Evolutionary conservation across 2,113 vertebrate species (phyloP).

Genomic region (Psittacara wagleri): DNA sequence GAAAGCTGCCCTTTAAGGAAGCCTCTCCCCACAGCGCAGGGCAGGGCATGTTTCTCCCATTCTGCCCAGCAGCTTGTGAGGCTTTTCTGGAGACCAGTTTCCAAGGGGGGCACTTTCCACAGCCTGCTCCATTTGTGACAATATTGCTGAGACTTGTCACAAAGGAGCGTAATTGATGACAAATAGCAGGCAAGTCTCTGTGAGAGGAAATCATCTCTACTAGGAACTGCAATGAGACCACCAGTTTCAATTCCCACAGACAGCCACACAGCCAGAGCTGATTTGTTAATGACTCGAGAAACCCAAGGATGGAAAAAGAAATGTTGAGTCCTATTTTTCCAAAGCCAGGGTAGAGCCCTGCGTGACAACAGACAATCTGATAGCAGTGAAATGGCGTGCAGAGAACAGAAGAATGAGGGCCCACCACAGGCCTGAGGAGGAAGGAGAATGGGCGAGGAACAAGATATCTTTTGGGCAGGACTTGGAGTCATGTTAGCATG

Average conservation of each 20-base stretch:
- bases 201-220: background rate
- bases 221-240: background rate
- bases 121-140: background rate
- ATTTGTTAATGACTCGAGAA: background rate
- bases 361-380: background rate
- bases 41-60: background rate
- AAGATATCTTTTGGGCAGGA: conserved; percentile 59
- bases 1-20: background rate
- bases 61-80: background rate
- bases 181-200: background rate
- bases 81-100: background rate
- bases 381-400: background rate
- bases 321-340: background rate
- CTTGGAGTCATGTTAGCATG: conserved; percentile 57
- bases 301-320: background rate
- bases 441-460: conserved; percentile 29
- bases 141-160: background rate
- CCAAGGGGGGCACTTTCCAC: background rate
- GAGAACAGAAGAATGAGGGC: background rate
- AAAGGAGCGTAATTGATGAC: background rate
- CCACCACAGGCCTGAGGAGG: background rate
- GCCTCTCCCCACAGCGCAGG: background rate
- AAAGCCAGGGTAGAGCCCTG: background rate
- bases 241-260: background rate
- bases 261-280: background rate